Conservation (phyloP, 2,113 vertebrate genomes). For the Origma solitaria region DNA sequence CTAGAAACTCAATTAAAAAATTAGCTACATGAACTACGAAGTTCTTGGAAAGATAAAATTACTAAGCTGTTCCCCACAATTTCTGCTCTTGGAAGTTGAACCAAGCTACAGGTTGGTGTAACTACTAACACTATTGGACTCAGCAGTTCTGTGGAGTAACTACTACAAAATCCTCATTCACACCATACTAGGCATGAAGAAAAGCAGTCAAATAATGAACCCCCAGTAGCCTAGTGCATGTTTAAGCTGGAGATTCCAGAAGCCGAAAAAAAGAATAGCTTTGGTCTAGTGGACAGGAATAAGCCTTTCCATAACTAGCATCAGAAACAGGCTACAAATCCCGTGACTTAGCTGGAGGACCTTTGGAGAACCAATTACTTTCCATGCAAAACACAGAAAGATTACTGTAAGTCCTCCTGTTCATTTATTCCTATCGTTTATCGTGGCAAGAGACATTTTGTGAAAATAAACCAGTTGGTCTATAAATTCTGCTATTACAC, state of each 20-base stretch:
- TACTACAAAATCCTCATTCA: not conserved
- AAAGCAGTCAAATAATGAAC: conserved; percentile 28
- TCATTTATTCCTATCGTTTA: not conserved
- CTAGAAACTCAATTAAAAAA: not conserved
- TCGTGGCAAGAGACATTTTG: not conserved
- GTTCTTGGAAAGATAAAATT: not conserved
- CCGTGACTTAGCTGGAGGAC: conserved; percentile 6
- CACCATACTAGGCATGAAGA: rapidly evolving
- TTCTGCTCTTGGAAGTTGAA: not conserved
- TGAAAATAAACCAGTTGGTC: not conserved
- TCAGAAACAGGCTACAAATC: conserved; percentile 22
- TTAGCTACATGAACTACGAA: not conserved
- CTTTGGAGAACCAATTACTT: conserved; percentile 5
- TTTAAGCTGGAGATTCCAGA: not conserved
- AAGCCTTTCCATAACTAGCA: not conserved
- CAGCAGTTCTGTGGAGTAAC: not conserved
- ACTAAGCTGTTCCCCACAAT: not conserved
- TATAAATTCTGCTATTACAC: not conserved
- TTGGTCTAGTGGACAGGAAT: not conserved
- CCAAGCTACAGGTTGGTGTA: not conserved
- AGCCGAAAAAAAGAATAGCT: not conserved
- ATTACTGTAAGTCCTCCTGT: not conserved
- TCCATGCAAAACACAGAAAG: not conserved
- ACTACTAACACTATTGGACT: not conserved
- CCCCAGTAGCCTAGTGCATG: not conserved